phyloP scores from a whole-genome alignment of 30 jellyfish, hydroid and myxozoan species.

The Aurelia coerulea region DNA sequence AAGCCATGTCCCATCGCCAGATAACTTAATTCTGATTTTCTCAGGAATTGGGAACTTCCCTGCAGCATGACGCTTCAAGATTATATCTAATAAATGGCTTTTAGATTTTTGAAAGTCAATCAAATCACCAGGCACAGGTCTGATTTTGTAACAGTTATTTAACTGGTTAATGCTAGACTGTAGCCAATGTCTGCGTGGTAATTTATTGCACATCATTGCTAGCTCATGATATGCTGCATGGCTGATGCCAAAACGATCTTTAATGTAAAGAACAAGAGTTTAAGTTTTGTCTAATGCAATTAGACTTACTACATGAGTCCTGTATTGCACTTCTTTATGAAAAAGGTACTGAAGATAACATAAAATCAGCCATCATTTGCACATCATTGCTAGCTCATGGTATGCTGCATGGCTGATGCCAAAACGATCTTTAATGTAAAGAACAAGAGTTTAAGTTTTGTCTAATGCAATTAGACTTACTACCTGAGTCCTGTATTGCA shows the following conservation, averaged over 20 bases:
- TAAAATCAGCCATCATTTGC: neutral
- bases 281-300: neutral
- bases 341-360: no score
- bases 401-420: constrained; percentile 11
- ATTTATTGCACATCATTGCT: neutral
- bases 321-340: no score
- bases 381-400: constrained; percentile 6
- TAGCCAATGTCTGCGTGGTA: constrained; percentile 2
- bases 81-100: neutral
- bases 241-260: constrained; percentile 6
- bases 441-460: neutral
- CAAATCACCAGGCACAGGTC: constrained; percentile 1
- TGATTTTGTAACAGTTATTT: neutral
- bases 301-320: no score
- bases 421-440: neutral
- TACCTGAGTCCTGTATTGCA: no score
- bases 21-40: neutral
- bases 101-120: neutral
- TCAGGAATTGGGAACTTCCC: neutral
- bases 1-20: constrained; percentile 38
- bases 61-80: neutral
- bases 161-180: constrained; percentile 10
- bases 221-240: constrained; percentile 4
- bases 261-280: neutral
- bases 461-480: neutral